phyloP scores from a whole-genome alignment of 2,888 invertebrate species.

The Axea sp. region DNA sequence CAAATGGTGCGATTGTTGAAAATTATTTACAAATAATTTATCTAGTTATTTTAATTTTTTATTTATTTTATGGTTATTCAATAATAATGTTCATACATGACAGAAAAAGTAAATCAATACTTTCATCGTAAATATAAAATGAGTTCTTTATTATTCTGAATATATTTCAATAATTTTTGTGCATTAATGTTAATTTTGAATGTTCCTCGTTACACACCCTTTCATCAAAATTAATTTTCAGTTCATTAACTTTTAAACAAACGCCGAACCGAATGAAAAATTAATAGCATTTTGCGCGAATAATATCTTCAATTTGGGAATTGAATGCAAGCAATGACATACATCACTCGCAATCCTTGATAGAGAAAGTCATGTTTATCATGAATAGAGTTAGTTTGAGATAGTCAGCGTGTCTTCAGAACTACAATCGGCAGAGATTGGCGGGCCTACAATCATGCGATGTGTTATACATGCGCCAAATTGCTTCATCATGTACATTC shows the following conservation, averaged over 20 bases:
- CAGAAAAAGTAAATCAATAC: too few species aligned
- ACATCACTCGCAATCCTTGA: constrained; percentile 42
- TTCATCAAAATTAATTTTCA: constrained; percentile 34
- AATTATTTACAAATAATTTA: too few species aligned
- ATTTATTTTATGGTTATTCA: too few species aligned
- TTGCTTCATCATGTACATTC: constrained; percentile 73
- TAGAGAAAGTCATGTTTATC: constrained; percentile 71
- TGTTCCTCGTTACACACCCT: constrained; percentile 25
- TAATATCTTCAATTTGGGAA: constrained; percentile 49
- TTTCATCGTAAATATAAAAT: too few species aligned
- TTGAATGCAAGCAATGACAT: constrained; percentile 38
- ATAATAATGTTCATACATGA: too few species aligned
- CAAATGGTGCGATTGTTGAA: too few species aligned
- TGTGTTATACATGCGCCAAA: constrained; percentile 77
- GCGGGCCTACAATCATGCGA: constrained; percentile 78
- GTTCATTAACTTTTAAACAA: constrained; percentile 46
- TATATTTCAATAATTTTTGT: constrained; percentile 7
- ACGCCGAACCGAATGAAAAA: constrained; percentile 35
- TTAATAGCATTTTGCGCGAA: constrained; percentile 39
- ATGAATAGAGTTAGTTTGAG: constrained; percentile 79
- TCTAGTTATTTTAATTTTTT: too few species aligned
- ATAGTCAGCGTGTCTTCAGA: constrained; percentile 79
- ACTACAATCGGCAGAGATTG: constrained; percentile 78
- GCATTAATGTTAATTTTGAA: constrained; percentile 33
- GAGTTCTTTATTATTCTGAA: too few species aligned